Evolutionary conservation across 2,797 vertebrate species (phyloP), one percentile per base, ranked within the genome.

Genomic region (Periparus ater): DNA sequence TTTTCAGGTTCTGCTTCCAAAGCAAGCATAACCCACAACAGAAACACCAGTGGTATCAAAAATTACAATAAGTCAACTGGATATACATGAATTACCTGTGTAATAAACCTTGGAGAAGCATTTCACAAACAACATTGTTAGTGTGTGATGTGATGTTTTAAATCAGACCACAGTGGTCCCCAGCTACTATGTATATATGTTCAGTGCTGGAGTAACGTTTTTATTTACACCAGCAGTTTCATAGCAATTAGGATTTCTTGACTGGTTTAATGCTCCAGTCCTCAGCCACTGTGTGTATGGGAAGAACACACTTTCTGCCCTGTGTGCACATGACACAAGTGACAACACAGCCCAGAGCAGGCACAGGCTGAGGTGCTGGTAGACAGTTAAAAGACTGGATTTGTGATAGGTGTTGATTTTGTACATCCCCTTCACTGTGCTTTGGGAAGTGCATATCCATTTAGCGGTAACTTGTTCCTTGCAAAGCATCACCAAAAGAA

Each of bases 111-210:
- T 87, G 71, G 72, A 91, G 63, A 93, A 95, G 72, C 96, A 94
- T 97, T 98, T 98, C 97, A 97, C 96, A 96, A 95, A 97, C 88
- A 95, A 89, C 97, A 97, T 96, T 97, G 97, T 97, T 96, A 97
- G 93, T 93, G 97, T 97, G 97, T 95, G 96, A 98, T 98, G 98
- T 97, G 98, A 97, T 94, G 94, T 97, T 98, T 97, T 96, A 86
- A 98, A 97, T 97, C 96, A 98, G 98, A 98, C 97, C 98, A 98
- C 97, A 98, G 95, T 98, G 98, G 98, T 98, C 98, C 97, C 97
- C 97, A 96, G 70, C 88, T 96, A 92, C 83, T 97, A 96, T 97
- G 98, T 98, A 98, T 85, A 97, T 97, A 97, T 27, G 72, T 66
- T 95, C 93, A 95, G 94, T 95, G 97, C 97, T 97, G 89, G 96